Evolutionary conservation across 2,797 vertebrate genomes (phyloP).

Genomic region (Crypturellus tataupa): DNA sequence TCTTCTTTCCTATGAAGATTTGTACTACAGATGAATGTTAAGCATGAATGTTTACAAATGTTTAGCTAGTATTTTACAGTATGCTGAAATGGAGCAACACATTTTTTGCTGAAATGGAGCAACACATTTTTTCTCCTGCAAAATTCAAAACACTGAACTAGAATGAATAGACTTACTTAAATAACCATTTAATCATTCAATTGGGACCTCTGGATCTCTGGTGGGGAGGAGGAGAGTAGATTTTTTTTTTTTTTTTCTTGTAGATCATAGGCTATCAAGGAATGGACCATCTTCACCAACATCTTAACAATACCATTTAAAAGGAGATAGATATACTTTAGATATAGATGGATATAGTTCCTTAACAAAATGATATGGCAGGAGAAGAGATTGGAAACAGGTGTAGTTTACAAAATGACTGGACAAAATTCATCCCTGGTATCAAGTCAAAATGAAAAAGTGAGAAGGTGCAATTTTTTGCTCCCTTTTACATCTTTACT

Average conservation of each 20-base stretch:
- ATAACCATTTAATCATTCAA: background rate
- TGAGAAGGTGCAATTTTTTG: accelerated
- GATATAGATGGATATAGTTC: no score
- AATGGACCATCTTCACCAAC: accelerated
- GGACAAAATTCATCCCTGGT: background rate
- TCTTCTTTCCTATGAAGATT: background rate
- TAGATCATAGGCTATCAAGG: accelerated
- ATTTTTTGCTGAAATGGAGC: background rate
- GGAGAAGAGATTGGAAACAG: background rate
- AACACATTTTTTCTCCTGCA: background rate
- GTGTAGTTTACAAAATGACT: background rate
- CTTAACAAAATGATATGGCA: background rate
- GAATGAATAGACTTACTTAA: background rate
- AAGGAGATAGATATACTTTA: background rate
- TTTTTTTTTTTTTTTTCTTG: background rate
- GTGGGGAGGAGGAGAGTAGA: background rate
- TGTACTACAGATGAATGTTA: background rate
- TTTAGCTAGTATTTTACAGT: background rate
- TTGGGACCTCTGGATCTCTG: background rate
- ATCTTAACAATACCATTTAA: background rate
- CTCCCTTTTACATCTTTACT: background rate
- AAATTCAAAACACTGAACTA: background rate
- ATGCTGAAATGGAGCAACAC: background rate
- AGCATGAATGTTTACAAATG: no score
- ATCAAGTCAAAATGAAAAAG: background rate